Evolutionary conservation across 2,888 invertebrate genomes (phyloP), one percentile per base, ranked within the genome.

Genomic region (Mimachlamys varia): DNA sequence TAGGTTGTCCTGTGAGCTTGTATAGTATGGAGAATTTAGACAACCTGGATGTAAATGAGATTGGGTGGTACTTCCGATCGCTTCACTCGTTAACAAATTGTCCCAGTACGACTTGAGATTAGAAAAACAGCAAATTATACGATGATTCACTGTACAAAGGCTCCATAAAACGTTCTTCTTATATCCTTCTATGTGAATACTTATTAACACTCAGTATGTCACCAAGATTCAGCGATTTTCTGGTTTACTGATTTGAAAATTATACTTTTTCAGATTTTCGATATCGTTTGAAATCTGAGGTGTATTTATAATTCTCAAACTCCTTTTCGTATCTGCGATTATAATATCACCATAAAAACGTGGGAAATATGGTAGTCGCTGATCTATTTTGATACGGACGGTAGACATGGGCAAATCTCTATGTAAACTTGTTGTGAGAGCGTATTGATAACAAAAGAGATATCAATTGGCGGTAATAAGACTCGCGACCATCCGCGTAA

Each of bases 361-460:
- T 76, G 76, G 76, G 76, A 76, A 76, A 76, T 76, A 13, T 76
- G 76, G 27, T 27, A 33, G 27, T 76, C 76, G 27, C 12, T 33
- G 76, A 22, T 76, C 33, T 13, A n/a, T 22, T n/a, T 7, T 22
- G 10, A 62, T 7, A n/a, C n/a, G 17, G 33, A 33, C 33, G 15
- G 33, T 2, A 33, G 33, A 76, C 76, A 76, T 76, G 15, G 33
- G 33, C 33, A 27, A n/a, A 19, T 58, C 22, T 19, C 22, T 19
- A n/a, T 22, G 22, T 58, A 58, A 58, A 15, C 2, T 76, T 27
- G 76, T 27, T 76, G 53, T 76, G 27, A 13, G 33, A 76, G 33
- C 76, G 76, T 76, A 76, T 76, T 33, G 76, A 27, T 76, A 76
- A 76, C 76, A 76, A 76, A 76, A 76, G 33, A 22, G 12, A 76